These are phyloP conservation scores for Eremophila alpestris DNA, from an alignment of 2,797 vertebrate genomes.

Conservation along the genomic window DNA sequence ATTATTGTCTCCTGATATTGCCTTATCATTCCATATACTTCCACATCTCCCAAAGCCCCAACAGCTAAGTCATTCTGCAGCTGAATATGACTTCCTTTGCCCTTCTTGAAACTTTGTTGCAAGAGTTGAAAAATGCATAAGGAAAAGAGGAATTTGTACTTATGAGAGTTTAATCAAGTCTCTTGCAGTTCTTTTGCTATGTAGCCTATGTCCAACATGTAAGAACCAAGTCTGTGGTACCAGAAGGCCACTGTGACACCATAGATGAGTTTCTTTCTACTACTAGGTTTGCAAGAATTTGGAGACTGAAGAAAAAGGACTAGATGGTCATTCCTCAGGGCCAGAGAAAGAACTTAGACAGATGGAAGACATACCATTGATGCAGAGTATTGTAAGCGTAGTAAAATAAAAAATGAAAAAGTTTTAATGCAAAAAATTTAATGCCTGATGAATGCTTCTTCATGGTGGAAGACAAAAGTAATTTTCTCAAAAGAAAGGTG, in stretches of 20 bases:
- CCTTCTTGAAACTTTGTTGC: not conserved
- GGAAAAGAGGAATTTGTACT: not conserved
- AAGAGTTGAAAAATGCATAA: not conserved
- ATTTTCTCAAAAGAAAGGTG: not conserved
- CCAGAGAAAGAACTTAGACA: not conserved
- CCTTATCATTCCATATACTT: not conserved
- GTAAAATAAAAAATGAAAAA: not conserved
- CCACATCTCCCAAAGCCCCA: not conserved
- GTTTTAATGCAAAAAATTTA: not conserved
- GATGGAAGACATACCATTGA: not conserved
- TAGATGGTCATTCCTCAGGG: not conserved
- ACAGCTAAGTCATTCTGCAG: not conserved
- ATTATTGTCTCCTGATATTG: accelerated
- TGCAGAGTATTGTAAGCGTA: accelerated
- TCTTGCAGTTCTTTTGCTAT: accelerated
- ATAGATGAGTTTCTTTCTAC: not conserved
- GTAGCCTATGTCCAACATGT: accelerated
- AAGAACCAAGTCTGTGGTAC: not conserved
- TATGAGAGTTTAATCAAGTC: not conserved
- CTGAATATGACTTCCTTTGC: not conserved
- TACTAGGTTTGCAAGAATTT: not conserved
- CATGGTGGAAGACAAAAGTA: not conserved
- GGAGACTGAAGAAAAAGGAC: not conserved
- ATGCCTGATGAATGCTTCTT: not conserved
- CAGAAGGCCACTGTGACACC: not conserved